These are phyloP conservation scores for Xenopus borealis DNA, from an alignment of 2,113 vertebrate genomes.

Conservation along the genomic window DNA sequence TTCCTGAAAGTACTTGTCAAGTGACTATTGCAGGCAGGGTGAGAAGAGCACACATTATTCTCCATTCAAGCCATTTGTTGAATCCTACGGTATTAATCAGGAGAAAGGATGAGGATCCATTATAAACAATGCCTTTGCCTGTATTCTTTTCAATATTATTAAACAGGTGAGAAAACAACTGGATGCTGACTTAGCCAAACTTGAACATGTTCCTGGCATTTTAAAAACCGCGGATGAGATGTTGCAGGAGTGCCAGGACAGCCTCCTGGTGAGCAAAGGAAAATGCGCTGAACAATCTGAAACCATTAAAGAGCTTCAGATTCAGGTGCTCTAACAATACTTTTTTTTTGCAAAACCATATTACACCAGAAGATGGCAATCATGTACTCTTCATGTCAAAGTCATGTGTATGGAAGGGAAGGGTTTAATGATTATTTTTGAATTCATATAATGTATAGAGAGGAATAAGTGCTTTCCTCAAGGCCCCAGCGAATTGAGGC, in stretches of 20 bases:
- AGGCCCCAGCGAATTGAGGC: no score
- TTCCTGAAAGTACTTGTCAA: no score
- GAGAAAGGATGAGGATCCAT: no score
- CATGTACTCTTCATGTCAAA: not conserved
- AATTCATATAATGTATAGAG: no score
- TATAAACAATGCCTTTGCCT: constrained; percentile 6
- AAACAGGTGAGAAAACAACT: constrained; percentile 70
- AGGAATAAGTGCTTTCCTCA: no score
- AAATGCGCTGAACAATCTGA: constrained; percentile 62
- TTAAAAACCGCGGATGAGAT: constrained; percentile 63
- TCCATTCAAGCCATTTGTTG: no score
- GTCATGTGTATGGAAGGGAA: no score
- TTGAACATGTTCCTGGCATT: constrained; percentile 62
- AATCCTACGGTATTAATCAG: no score
- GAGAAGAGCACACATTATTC: no score
- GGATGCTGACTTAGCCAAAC: constrained; percentile 63
- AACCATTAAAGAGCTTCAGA: constrained; percentile 68
- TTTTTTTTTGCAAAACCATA: not conserved
- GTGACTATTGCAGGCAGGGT: no score
- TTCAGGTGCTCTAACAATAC: constrained; percentile 64
- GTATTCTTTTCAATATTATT: constrained; percentile 49
- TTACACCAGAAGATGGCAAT: constrained; percentile 54
- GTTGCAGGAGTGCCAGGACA: constrained; percentile 66
- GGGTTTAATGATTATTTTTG: no score
- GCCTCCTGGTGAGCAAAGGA: constrained; percentile 58